These are phyloP conservation scores for Loris lydekkerianus DNA, from an alignment of 2,797 vertebrate genomes.

Conservation along the genomic window DNA sequence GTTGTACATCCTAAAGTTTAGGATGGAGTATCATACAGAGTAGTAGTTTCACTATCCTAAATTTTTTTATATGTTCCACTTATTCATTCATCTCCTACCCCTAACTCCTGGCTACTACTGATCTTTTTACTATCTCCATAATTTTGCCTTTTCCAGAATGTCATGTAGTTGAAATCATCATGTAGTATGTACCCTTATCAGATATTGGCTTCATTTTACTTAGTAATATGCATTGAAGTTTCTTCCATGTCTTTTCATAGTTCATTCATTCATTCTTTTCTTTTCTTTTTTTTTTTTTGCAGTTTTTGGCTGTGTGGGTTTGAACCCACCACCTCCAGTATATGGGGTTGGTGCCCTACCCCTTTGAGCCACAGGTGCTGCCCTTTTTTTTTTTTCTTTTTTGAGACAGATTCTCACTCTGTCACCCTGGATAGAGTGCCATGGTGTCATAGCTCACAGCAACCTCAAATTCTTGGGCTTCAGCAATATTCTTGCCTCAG, in stretches of 20 bases:
- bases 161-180: background rate
- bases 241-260: background rate
- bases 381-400: too few species aligned
- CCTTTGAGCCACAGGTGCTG: too few species aligned
- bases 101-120: background rate
- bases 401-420: too few species aligned
- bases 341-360: too few species aligned
- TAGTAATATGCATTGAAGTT: background rate
- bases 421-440: too few species aligned
- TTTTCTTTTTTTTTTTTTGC: too few species aligned
- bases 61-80: background rate
- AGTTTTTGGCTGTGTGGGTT: too few species aligned
- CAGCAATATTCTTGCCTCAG: too few species aligned
- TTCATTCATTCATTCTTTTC: too few species aligned
- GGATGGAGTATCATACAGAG: background rate
- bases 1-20: background rate
- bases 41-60: background rate
- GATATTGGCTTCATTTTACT: background rate
- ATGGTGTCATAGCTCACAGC: too few species aligned
- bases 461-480: too few species aligned
- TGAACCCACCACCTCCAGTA: too few species aligned
- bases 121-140: background rate
- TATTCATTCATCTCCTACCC: background rate
- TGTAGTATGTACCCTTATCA: background rate
- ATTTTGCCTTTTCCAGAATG: background rate